Evolutionary conservation across 2,113 vertebrate species (phyloP), one percentile per base, ranked within the genome.

Genomic region (Xerus inauris): DNA sequence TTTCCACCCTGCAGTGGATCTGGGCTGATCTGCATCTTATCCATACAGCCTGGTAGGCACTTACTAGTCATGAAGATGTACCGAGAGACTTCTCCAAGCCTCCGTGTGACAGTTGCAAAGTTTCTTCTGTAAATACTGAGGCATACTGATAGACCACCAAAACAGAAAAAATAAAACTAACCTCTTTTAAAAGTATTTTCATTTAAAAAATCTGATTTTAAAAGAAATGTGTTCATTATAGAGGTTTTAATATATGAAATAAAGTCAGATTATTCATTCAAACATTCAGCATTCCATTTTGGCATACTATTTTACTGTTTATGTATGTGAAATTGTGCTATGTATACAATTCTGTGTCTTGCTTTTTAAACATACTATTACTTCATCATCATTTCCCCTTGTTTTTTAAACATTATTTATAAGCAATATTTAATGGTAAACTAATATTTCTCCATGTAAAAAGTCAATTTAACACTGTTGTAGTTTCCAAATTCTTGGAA

Each of bases 361-460:
- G 16, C 64, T 67, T 91, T 87, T 72, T 65, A 79, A 87, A 77
- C 35, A 49, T 47, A 28, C 40, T 81, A 20, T 35, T 64, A 24
- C 28, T 12, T 51, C 30, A 14, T 45, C n/a, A 16, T 67, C 5
- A n/a, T 45, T 40, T 80, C 24, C 13, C 17, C 19, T 89, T 83
- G 20, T 82, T 62, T 91, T 82, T 42, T 6, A 47, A 67, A 59
- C 40, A 64, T 75, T 65, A 75, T 59, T 80, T 51, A 38, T 76
- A 49, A 81, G 32, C 13, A 96, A 17, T 40, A 42, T 32, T 76
- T 91, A 75, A 76, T 93, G 75, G 72, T 40, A 76, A 75, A 65
- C 65, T 62, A 79, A 28, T 51, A 54, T 57, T 62, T 57, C 26
- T 8, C 69, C 57, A 59, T 64, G 19, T 40, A 67, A 45, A 22